Evolutionary conservation across 92 coral and sea anemone genomes (phyloP).

Genomic region (Epizoanthus fatuus): DNA sequence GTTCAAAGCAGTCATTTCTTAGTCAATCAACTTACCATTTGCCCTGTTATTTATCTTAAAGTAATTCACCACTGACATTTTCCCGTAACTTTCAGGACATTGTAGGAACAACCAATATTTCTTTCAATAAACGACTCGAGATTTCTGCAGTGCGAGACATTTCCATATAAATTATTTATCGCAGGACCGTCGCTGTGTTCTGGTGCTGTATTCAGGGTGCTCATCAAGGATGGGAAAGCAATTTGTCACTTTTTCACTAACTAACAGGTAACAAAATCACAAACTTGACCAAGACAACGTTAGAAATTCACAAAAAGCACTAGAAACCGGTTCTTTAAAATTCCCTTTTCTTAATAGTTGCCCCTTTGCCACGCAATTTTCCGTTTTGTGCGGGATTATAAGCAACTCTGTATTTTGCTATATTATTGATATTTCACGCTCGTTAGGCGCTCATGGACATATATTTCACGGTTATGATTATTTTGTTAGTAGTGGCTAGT

Average conservation of each 20-base stretch:
- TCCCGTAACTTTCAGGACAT: neutral
- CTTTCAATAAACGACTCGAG: neutral
- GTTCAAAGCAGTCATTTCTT: neutral
- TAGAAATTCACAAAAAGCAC: too few species aligned
- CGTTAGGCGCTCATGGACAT: slow-evolving; percentile 13
- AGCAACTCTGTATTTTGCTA: neutral
- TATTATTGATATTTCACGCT: slow-evolving; percentile 11
- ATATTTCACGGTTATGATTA: slow-evolving; percentile 36
- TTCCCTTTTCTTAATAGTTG: neutral
- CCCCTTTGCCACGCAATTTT: neutral
- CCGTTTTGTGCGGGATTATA: neutral
- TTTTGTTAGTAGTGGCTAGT: slow-evolving; percentile 15
- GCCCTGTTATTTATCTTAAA: neutral
- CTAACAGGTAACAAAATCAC: slow-evolving; percentile 17
- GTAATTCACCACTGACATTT: neutral
- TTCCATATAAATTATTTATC: slow-evolving; percentile 24
- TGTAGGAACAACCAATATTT: slow-evolving; percentile 1
- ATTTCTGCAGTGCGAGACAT: slow-evolving; percentile 26
- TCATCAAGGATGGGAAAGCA: slow-evolving; percentile 17
- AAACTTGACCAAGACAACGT: neutral
- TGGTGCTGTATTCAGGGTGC: slow-evolving; percentile 34
- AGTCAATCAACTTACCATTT: slow-evolving; percentile 8
- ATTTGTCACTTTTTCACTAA: slow-evolving; percentile 32
- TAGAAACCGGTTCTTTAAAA: neutral
- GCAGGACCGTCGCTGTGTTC: slow-evolving; percentile 17